A percentile compares a stretch with the other conserved stretches of the same genome.
Evolutionary conservation across 2,113 vertebrate species (phyloP).

Genomic region (Climacteris rufus): DNA sequence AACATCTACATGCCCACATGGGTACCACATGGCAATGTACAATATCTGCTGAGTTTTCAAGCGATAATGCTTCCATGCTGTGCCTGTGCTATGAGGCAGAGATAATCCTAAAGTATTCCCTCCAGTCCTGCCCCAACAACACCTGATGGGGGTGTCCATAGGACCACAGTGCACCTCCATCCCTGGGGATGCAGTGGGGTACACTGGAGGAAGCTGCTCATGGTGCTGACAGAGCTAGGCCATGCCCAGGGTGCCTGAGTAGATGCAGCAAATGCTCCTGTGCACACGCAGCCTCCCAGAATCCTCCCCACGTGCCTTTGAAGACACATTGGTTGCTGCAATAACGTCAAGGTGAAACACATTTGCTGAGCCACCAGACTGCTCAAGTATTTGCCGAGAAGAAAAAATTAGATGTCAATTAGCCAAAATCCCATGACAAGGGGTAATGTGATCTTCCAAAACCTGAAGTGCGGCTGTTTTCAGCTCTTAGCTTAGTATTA

Average conservation of each 20-base stretch:
- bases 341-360: not conserved
- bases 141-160: not conserved
- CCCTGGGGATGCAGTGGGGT: accelerated
- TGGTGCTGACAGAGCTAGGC: accelerated
- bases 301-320: not conserved
- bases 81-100: not conserved
- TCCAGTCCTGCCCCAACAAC: not conserved
- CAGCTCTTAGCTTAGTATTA: not conserved
- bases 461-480: accelerated
- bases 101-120: not conserved
- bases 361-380: constrained; percentile 18
- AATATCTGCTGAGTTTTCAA: not conserved
- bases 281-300: not conserved
- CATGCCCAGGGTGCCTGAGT: too few relatives aligned
- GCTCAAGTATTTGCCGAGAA: not conserved
- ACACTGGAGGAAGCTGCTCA: accelerated
- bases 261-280: not conserved
- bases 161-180: too few relatives aligned
- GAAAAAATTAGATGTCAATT: constrained; percentile 6
- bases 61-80: not conserved
- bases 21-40: not conserved
- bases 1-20: not conserved
- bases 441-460: not conserved
- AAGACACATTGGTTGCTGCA: not conserved
- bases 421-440: not conserved